Evolutionary conservation across 2,888 invertebrate species (phyloP), one percentile per base, ranked within the genome.

Genomic region (Helleia helle): DNA sequence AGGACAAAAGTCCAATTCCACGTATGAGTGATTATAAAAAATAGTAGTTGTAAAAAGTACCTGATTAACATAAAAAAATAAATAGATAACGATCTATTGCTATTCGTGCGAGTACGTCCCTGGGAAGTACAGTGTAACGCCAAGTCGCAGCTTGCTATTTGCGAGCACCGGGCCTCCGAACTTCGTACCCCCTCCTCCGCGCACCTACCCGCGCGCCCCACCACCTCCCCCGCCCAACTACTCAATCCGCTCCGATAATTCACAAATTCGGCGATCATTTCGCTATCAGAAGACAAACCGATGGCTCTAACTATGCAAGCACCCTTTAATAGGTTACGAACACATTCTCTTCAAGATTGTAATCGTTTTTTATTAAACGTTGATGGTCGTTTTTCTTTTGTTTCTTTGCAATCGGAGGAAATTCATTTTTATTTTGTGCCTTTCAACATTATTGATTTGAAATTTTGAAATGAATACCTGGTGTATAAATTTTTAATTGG

Each of bases 131-230:
- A 70, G 56, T 67, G 65, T 71, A 72, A 49, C 74, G 76, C 76
- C 77, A 77, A 79, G 68, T 74, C 74, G 71, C 74, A 76, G 75
- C 64, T 74, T 69, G 77, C 75, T 79, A 77, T 79, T 80, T 76
- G 74, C 65, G 75, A 62, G 62, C 68, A 61, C 62, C 65, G 71
- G 74, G 74, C 75, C 73, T 69, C 72, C 64, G 67, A 68, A 71
- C 68, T 63, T 22, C 18, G 3, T n/a, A 12, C 22, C 27, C 38
- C 29, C 22, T 55, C 11, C 17, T 5, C 15, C 15, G 15, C 24
- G 5, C 30, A 22, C 1, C 30, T 46, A 38, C 29, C 55, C 61
- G 58, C 39, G 8, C 22, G 11, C 17, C 15, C 30, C 22, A 12
- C 24, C 18, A 4, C 27, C 27, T 2, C 28, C 27, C 38, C 56